A percentile compares a stretch with the other conserved stretches of the same genome.
Conservation (phyloP, 1,140 invertebrate species). For the Psilanteris sp. region DNA sequence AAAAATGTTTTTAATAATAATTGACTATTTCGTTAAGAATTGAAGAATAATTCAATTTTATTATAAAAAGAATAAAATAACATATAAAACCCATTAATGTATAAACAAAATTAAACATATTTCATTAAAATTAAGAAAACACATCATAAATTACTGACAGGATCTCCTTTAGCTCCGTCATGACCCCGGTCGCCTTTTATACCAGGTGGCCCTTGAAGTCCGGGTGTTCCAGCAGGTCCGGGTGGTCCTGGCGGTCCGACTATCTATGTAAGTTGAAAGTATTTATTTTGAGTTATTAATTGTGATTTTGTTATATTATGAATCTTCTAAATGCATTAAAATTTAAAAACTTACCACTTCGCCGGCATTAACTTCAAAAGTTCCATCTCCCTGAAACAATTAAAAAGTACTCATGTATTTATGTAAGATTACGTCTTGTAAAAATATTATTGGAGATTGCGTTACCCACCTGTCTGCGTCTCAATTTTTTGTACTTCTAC, state of each 20-base stretch:
- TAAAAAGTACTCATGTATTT: constrained; percentile 11
- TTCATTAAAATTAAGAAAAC: constrained; percentile 31
- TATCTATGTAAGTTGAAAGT: constrained; percentile 75
- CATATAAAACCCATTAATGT: too few species aligned
- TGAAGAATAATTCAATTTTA: too few species aligned
- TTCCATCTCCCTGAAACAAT: constrained; percentile 87
- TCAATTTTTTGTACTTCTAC: constrained; percentile 94
- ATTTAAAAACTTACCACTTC: constrained; percentile 83
- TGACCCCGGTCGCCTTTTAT: constrained; percentile 93
- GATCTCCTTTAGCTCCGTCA: constrained; percentile 93
- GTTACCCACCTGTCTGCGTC: constrained; percentile 89
- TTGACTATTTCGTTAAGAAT: too few species aligned
- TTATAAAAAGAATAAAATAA: too few species aligned
- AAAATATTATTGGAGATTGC: constrained; percentile 48
- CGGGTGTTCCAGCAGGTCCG: constrained; percentile 86
- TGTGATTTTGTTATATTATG: too few species aligned
- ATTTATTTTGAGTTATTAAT: background rate
- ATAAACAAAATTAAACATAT: background rate
- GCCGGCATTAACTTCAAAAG: constrained; percentile 86
- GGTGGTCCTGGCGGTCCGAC: constrained; percentile 91
- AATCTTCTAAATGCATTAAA: background rate
- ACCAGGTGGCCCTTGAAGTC: constrained; percentile 89
- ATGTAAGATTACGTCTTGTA: constrained; percentile 17
- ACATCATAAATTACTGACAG: constrained; percentile 82
- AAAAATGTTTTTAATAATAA: too few species aligned